phyloP scores from a whole-genome alignment of 2,888 invertebrate genomes.

The Parnassius mnemosyne region DNA sequence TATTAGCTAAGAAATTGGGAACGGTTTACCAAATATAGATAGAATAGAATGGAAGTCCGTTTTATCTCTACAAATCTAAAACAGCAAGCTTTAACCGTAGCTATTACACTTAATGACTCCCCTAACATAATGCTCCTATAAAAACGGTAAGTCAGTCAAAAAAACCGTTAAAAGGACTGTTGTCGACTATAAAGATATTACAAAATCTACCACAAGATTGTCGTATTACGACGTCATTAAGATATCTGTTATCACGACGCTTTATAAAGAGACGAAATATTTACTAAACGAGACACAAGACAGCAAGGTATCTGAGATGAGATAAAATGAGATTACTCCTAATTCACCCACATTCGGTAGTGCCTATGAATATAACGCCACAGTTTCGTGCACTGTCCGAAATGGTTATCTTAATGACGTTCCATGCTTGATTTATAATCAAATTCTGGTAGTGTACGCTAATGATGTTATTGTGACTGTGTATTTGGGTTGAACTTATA shows the following conservation, averaged over 20 bases:
- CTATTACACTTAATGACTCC: constrained; percentile 35
- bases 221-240: constrained; percentile 60
- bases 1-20: constrained; percentile 5
- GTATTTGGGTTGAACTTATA: neutral
- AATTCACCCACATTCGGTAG: constrained; percentile 64
- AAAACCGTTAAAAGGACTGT: constrained; percentile 53
- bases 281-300: constrained; percentile 49
- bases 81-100: constrained; percentile 29
- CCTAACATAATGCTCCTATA: constrained; percentile 48
- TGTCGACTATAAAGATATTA: constrained; percentile 60
- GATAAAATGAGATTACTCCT: constrained; percentile 61
- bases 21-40: constrained; percentile 13
- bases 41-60: constrained; percentile 6
- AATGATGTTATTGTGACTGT: constrained; percentile 19
- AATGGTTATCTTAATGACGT: constrained; percentile 63
- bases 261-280: constrained; percentile 55
- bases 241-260: constrained; percentile 63
- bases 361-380: constrained; percentile 57
- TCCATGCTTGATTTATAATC: constrained; percentile 40
- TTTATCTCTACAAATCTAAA: constrained; percentile 17
- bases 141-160: constrained; percentile 48
- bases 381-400: constrained; percentile 38
- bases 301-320: constrained; percentile 45
- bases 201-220: constrained; percentile 51
- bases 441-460: constrained; percentile 27